phyloP scores from a whole-genome alignment of 2,888 invertebrate genomes.

The Drosophila eohydei region DNA sequence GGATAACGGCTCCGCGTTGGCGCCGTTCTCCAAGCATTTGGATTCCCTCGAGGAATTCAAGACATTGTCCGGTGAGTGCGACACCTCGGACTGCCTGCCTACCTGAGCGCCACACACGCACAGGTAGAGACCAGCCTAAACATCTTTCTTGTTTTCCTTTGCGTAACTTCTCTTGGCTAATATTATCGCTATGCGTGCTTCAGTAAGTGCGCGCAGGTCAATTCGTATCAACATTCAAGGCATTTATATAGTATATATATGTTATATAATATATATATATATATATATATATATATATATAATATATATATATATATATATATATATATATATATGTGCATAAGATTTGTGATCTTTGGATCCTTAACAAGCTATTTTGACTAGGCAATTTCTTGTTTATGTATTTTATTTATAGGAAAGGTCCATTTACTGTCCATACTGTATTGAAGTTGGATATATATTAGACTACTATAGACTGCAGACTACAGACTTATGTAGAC shows the following conservation, averaged over 20 bases:
- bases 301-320: neutral
- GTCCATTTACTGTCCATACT: too few species aligned
- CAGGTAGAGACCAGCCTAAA: constrained; percentile 4
- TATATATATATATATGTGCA: neutral
- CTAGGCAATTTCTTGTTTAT: too few species aligned
- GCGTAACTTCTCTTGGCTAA: neutral
- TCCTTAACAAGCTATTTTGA: too few species aligned
- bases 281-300: neutral
- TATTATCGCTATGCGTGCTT: neutral
- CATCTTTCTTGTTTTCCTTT: neutral
- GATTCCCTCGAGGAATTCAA: constrained; percentile 84
- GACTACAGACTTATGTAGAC: too few species aligned
- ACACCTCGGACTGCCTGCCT: constrained; percentile 1
- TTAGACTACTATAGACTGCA: too few species aligned
- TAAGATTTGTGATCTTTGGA: too few species aligned
- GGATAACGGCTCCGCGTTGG: constrained; percentile 81
- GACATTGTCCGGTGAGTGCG: constrained; percentile 78
- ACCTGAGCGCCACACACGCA: neutral
- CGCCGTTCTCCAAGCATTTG: constrained; percentile 82
- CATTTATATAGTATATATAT: neutral
- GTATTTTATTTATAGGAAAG: too few species aligned
- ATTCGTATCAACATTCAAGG: neutral
- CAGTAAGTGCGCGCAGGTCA: neutral
- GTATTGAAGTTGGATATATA: too few species aligned
- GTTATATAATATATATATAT: neutral